Percentiles rank a stretch among this genome's conserved stretches.
Conservation (phyloP, 2,797 vertebrate genomes). For the Lacerta viridis region DNA sequence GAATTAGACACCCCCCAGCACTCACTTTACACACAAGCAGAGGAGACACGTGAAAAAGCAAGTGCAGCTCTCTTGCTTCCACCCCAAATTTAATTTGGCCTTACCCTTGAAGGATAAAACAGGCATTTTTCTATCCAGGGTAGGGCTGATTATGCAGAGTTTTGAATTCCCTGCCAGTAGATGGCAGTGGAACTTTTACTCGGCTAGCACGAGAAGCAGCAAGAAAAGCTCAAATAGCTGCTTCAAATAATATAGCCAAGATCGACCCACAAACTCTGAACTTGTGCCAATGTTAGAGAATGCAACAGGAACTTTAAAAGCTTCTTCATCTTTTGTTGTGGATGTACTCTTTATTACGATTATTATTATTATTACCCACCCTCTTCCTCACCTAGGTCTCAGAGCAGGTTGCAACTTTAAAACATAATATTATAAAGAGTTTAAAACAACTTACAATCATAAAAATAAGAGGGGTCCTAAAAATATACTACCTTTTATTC, state of each 20-base stretch:
- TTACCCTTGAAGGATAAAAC: not conserved
- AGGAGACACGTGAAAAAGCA: not conserved
- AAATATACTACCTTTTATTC: not conserved
- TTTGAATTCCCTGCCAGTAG: constrained; percentile 26
- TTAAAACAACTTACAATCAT: too few relatives aligned
- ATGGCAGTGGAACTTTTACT: constrained; percentile 41
- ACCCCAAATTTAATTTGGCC: not conserved
- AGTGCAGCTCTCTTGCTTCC: not conserved
- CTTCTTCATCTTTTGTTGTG: not conserved
- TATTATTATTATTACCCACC: too few relatives aligned
- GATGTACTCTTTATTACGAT: too few relatives aligned
- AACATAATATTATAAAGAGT: too few relatives aligned
- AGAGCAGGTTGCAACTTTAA: too few relatives aligned
- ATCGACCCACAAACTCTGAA: not conserved
- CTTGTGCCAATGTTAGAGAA: not conserved
- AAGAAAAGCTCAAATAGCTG: not conserved
- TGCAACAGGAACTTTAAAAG: not conserved
- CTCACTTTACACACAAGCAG: not conserved
- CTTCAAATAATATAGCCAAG: not conserved
- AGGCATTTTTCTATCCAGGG: not conserved
- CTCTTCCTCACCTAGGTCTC: too few relatives aligned
- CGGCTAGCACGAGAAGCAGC: constrained; percentile 1
- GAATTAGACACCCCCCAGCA: not conserved
- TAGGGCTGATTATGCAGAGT: not conserved
- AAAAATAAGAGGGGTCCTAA: too few relatives aligned